Conservation (phyloP, 2,797 vertebrate genomes). For the Nothura maculosa region DNA sequence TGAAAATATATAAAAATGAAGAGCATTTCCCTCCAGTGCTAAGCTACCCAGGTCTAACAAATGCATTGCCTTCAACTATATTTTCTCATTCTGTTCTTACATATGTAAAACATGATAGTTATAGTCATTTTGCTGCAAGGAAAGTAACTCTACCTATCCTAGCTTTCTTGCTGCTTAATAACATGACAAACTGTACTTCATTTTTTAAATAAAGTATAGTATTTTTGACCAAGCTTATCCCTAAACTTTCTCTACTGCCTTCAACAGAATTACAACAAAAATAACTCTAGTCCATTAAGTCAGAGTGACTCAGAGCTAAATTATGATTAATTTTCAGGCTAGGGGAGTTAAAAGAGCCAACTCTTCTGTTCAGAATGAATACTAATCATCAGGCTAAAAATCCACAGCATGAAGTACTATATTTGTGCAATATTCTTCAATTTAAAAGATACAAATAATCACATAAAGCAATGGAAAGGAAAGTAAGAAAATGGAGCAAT, state of each 20-base stretch:
- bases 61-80: not conserved
- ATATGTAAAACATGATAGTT: not conserved
- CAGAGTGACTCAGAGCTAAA: not conserved
- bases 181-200: not conserved
- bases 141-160: not conserved
- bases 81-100: not conserved
- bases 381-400: not conserved
- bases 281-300: not conserved
- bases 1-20: not conserved
- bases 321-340: slow-evolving; percentile 15
- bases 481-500: rapidly evolving
- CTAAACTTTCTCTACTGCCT: not conserved
- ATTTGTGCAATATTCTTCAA: not conserved
- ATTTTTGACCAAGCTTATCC: not conserved
- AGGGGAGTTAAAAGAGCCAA: not conserved
- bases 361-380: not conserved
- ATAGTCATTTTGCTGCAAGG: not conserved
- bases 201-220: not conserved
- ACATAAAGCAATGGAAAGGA: not conserved
- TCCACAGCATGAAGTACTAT: not conserved
- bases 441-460: not conserved
- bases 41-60: not conserved
- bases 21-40: not conserved
- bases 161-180: not conserved
- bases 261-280: not conserved